Conservation (phyloP, 1,140 invertebrate genomes). For the Spodoptera frugiperda region DNA sequence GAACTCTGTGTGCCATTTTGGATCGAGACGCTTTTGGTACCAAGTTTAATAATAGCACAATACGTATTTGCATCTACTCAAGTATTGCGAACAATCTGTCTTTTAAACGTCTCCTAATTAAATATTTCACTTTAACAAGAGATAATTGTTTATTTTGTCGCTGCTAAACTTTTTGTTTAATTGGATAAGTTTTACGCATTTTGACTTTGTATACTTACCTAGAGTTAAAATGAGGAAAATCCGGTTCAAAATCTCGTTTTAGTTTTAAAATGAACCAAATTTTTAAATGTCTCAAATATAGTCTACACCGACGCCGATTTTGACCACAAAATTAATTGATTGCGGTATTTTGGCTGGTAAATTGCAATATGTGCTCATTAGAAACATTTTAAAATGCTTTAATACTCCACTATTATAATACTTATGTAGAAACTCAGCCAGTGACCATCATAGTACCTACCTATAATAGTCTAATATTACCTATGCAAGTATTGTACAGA, state of each 20-base stretch:
- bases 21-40: constrained; percentile 56
- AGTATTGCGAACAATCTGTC: constrained; percentile 17
- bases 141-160: constrained; percentile 25
- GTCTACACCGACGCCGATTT: not conserved
- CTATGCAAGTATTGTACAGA: too few species aligned
- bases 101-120: constrained; percentile 29
- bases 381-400: too few species aligned
- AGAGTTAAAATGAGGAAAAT: not conserved
- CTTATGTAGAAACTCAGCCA: too few species aligned
- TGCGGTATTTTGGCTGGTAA: too few species aligned
- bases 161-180: constrained; percentile 14
- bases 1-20: constrained; percentile 74
- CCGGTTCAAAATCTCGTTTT: not conserved
- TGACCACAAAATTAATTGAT: too few species aligned
- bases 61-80: constrained; percentile 31
- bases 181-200: constrained; percentile 25
- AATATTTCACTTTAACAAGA: constrained; percentile 28
- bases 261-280: not conserved
- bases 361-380: too few species aligned
- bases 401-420: too few species aligned
- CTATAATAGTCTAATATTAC: too few species aligned
- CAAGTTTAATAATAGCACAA: constrained; percentile 39
- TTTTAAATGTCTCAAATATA: not conserved
- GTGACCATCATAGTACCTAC: too few species aligned
- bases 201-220: constrained; percentile 9